Conservation (phyloP, 2,888 invertebrate genomes). For the Drosophila monieri region DNA sequence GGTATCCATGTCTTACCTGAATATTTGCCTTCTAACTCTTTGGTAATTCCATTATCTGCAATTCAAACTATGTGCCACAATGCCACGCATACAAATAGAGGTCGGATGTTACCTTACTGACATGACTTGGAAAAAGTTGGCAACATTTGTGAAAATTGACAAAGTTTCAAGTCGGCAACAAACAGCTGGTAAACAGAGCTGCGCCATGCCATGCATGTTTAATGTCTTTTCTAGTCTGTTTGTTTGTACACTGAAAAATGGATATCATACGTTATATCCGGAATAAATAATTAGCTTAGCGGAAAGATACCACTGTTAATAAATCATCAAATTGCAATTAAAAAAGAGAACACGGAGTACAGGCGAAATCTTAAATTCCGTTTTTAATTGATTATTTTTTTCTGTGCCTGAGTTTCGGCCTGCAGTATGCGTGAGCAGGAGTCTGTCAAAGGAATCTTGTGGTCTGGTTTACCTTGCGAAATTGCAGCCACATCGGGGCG, state of each 20-base stretch:
- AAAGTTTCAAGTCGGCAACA: constrained; percentile 45
- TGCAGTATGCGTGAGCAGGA: constrained; percentile 18
- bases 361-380: background rate
- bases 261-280: background rate
- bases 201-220: constrained; percentile 37
- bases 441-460: constrained; percentile 50
- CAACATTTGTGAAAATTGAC: constrained; percentile 50
- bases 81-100: constrained; percentile 12
- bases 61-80: constrained; percentile 30
- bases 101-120: constrained; percentile 41
- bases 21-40: constrained; percentile 7
- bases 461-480: constrained; percentile 54
- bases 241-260: constrained; percentile 6
- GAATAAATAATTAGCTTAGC: background rate
- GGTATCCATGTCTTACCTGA: constrained; percentile 5
- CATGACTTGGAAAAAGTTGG: constrained; percentile 53
- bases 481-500: constrained; percentile 55
- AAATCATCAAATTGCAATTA: background rate
- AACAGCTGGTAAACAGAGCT: constrained; percentile 39
- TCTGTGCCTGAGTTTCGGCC: constrained; percentile 9
- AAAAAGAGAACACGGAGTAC: background rate
- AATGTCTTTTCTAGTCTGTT: constrained; percentile 30
- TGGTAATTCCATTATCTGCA: constrained; percentile 19
- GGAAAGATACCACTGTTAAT: background rate
- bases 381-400: background rate